Evolutionary conservation across 1,140 invertebrate genomes (phyloP).

Genomic region (Drosophila tsacasi): DNA sequence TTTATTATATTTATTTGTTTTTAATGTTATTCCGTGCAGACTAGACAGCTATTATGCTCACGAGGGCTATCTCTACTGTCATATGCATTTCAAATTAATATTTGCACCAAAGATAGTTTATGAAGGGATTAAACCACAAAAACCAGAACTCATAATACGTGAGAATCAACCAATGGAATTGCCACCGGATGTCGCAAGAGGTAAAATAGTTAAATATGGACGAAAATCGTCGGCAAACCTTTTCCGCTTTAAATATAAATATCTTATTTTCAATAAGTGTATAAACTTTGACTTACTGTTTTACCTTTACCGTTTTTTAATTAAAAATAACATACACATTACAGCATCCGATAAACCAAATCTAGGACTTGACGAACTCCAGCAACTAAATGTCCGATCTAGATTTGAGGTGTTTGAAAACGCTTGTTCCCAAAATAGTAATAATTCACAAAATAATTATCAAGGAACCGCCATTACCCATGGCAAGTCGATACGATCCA

Average conservation of each 20-base stretch:
- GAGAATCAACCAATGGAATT: constrained; percentile 95
- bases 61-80: constrained; percentile 95
- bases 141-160: constrained; percentile 95
- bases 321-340: neutral
- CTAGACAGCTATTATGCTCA: constrained; percentile 96
- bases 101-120: constrained; percentile 96
- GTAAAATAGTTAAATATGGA: constrained; percentile 20
- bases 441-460: neutral
- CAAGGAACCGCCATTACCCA: constrained; percentile 86
- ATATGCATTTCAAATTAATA: constrained; percentile 96
- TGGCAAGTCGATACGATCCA: constrained; percentile 92
- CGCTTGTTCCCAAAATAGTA: constrained; percentile 73
- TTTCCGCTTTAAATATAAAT: neutral
- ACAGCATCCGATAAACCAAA: constrained; percentile 94
- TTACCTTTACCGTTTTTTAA: neutral
- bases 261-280: neutral
- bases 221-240: neutral
- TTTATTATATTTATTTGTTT: neutral
- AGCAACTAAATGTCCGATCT: constrained; percentile 93
- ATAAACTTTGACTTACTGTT: neutral
- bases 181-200: constrained; percentile 94
- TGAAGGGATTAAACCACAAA: constrained; percentile 89
- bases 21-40: constrained; percentile 86
- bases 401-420: constrained; percentile 94
- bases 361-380: constrained; percentile 93